A percentile compares a stretch with the other conserved stretches of the same genome.
Evolutionary conservation across 2,888 invertebrate genomes (phyloP).

Genomic region (Drosophila kambysellisi): DNA sequence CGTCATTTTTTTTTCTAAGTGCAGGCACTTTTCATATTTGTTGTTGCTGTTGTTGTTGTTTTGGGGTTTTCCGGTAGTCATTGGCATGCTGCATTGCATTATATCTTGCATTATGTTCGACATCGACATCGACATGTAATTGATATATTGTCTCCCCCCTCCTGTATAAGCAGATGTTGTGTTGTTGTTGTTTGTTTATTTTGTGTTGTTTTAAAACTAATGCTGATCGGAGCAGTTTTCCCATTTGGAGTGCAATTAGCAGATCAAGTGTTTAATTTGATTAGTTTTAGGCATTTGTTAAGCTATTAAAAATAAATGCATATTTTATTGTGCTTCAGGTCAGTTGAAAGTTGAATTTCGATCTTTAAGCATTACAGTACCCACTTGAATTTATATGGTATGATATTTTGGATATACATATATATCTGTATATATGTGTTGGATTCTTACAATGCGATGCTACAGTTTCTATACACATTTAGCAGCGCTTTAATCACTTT

Average conservation of each 20-base stretch:
- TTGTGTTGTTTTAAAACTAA: slow-evolving; percentile 69
- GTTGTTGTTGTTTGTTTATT: slow-evolving; percentile 65
- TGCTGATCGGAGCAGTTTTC: slow-evolving; percentile 55
- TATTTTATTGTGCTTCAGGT: background rate
- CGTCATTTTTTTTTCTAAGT: background rate
- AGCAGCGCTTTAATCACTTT: slow-evolving; percentile 65
- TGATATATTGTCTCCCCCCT: slow-evolving; percentile 68
- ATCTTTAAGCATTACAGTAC: background rate
- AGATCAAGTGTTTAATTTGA: slow-evolving; percentile 20
- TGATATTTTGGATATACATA: slow-evolving; percentile 4
- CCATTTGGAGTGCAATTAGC: slow-evolving; percentile 42
- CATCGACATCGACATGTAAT: slow-evolving; percentile 72
- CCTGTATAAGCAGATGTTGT: slow-evolving; percentile 62
- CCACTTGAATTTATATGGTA: slow-evolving; percentile 15
- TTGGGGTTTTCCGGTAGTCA: slow-evolving; percentile 71
- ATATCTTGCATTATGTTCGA: slow-evolving; percentile 67
- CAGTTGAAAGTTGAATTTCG: background rate
- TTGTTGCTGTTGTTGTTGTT: slow-evolving; percentile 33
- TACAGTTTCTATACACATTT: slow-evolving; percentile 7
- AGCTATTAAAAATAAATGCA: background rate
- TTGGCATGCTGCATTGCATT: slow-evolving; percentile 50
- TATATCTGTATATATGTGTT: background rate
- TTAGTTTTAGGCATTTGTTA: background rate
- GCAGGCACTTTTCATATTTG: slow-evolving; percentile 43
- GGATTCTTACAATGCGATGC: slow-evolving; percentile 1